A percentile compares a stretch with the other conserved stretches of the same genome.
Evolutionary conservation across 2,797 vertebrate genomes (phyloP).

Genomic region (Lacerta bilineata): DNA sequence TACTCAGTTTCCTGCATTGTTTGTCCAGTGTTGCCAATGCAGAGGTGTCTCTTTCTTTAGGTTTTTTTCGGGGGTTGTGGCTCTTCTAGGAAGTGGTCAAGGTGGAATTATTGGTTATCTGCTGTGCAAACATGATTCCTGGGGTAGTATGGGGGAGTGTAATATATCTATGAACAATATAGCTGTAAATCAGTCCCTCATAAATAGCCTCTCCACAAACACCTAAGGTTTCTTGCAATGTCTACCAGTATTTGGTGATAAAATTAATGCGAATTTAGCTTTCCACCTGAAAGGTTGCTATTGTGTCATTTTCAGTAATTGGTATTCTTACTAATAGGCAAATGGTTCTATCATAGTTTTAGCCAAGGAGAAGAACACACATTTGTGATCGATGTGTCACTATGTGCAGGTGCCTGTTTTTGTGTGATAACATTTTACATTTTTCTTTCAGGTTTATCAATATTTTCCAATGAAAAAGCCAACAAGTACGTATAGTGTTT

Average conservation of each 20-base stretch:
- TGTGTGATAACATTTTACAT: not conserved
- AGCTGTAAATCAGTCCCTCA: not conserved
- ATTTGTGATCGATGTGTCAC: not conserved
- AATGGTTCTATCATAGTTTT: not conserved
- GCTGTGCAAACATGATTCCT: not conserved
- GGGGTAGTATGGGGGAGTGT: not conserved
- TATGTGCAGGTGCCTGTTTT: not conserved
- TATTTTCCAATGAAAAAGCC: slow-evolving; percentile 76
- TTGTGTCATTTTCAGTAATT: not conserved
- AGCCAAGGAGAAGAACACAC: not conserved
- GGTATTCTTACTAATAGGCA: not conserved
- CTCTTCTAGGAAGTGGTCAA: not conserved
- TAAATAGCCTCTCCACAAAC: not conserved
- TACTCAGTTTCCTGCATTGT: not conserved
- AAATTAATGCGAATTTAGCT: not conserved
- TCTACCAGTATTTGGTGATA: not conserved
- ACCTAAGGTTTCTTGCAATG: not conserved
- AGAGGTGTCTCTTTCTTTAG: not conserved
- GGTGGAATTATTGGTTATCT: not conserved
- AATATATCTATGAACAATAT: not conserved
- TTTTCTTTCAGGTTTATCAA: slow-evolving; percentile 76
- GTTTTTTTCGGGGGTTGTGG: not conserved
- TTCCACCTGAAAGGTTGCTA: not conserved
- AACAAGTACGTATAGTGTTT: slow-evolving; percentile 75
- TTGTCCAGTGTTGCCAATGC: not conserved